phyloP scores from a whole-genome alignment of 2,113 vertebrate genomes.

The Rhipidura dahli region DNA sequence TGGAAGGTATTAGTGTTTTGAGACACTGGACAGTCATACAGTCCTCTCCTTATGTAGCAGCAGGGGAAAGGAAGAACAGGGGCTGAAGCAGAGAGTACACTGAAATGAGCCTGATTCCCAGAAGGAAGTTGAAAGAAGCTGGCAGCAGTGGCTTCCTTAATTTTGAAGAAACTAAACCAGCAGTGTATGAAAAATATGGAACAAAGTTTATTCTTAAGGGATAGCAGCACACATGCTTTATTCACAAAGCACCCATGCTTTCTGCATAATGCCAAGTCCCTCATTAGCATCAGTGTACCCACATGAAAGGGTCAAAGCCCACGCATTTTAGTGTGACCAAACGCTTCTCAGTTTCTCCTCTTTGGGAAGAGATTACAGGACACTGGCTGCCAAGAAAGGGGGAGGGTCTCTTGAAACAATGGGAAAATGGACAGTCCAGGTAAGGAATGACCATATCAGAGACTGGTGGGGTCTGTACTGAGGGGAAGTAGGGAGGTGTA shows the following conservation, averaged over 20 bases:
- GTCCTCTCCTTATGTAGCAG: fast-evolving
- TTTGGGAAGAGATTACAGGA: neutral
- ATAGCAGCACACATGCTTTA: neutral
- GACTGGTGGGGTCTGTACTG: neutral
- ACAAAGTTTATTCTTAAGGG: neutral
- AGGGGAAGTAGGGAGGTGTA: neutral
- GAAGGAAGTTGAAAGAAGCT: neutral
- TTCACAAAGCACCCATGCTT: neutral
- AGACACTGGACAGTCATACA: neutral
- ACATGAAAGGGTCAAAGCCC: neutral
- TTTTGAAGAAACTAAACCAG: neutral
- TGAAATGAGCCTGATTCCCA: neutral
- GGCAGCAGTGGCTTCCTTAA: neutral
- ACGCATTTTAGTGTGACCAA: neutral
- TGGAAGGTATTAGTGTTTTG: neutral
- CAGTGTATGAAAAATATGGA: neutral
- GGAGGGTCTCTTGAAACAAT: neutral
- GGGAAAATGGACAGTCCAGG: neutral
- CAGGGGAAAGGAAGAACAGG: neutral
- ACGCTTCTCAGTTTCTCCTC: neutral
- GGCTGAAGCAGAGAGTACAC: neutral
- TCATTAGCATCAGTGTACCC: neutral
- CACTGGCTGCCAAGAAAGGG: neutral
- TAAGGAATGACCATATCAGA: neutral
- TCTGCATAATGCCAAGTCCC: neutral